Base-by-base conservation (phyloP, 1,140 invertebrate genomes). In the Coptotermes formosanus region DNA sequence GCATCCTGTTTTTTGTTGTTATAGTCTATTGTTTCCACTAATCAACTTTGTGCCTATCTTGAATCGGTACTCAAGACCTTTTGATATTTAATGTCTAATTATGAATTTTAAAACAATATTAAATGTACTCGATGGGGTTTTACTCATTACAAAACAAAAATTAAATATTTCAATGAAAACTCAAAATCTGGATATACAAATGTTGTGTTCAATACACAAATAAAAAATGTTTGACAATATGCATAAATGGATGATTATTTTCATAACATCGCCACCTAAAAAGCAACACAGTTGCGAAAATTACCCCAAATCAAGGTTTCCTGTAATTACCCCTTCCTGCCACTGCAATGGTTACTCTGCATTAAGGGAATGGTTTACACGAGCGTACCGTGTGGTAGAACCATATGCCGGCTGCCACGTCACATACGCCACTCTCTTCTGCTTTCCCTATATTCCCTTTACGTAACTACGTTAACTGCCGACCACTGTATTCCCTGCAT, bases 151-250 rank as follows among this genome's bases (percentile, higher is more conserved):
- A 30, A 75, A 12, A 75, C 25, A 75, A 75, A 75, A n/a, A 30
- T 30, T 11, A 75, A 11, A 84, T 84, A 83, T 43, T 84, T 83
- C 30, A 84, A 83, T 8, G 32, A 86, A 86, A 86, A 84, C 44
- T 44, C 75, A 85, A 86, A 83, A 88, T 88, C 87, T 89, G 88
- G 86, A 89, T 88, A 88, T 88, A 88, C 38, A 88, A 86, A 89
- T 89, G 89, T 89, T 89, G 89, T 89, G 89, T 89, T 89, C 88
- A 89, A 89, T 88, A 89, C 89, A 89, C 89, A 88, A 89, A 89
- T 89, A 89, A 64, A 48, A 86, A 87, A 86, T 82, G 83, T 86
- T 86, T 86, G 86, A 86, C 86, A 86, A 86, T 86, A 86, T 84
- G 45, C 30, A 86, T n/a, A 69, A 82, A 55, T 4, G 19, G 52